These are phyloP conservation scores for Flexamia atlantica DNA, from an alignment of 2,888 invertebrate species.

Conservation along the genomic window DNA sequence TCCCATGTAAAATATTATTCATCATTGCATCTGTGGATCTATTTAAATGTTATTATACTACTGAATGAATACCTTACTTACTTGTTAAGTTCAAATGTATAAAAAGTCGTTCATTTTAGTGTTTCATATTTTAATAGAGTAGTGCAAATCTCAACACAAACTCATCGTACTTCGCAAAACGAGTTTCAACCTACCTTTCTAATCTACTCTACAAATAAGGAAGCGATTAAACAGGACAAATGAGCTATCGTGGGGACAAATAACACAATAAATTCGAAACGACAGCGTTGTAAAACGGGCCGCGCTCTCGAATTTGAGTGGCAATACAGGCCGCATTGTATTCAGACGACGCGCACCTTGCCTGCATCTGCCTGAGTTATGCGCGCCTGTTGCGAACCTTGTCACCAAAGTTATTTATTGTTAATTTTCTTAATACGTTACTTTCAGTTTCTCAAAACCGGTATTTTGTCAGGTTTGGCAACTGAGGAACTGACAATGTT, in stretches of 20 bases:
- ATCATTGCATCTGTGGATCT: too few species aligned
- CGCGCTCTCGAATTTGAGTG: conserved; percentile 16
- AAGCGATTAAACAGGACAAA: conserved; percentile 20
- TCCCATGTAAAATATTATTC: too few species aligned
- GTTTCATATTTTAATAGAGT: too few species aligned
- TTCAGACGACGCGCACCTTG: conserved; percentile 36
- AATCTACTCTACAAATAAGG: not conserved
- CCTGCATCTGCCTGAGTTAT: conserved; percentile 12
- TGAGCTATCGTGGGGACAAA: conserved; percentile 4
- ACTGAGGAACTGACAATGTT: not conserved
- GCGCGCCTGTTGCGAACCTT: not conserved
- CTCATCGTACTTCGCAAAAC: too few species aligned
- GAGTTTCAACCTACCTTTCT: too few species aligned
- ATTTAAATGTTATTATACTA: too few species aligned
- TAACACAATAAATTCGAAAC: conserved; percentile 28
- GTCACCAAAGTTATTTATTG: conserved; percentile 1
- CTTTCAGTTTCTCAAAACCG: conserved; percentile 10
- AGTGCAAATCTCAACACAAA: too few species aligned
- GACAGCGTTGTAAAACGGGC: not conserved
- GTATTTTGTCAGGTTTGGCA: not conserved
- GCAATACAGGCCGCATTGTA: conserved; percentile 12
- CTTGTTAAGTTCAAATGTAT: too few species aligned
- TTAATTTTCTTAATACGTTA: conserved; percentile 22
- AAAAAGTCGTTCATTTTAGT: too few species aligned
- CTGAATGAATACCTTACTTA: too few species aligned